Percentiles rank a stretch among this genome's conserved stretches.
Conservation (phyloP, 2,888 invertebrate genomes). For the Papilio gigon region DNA sequence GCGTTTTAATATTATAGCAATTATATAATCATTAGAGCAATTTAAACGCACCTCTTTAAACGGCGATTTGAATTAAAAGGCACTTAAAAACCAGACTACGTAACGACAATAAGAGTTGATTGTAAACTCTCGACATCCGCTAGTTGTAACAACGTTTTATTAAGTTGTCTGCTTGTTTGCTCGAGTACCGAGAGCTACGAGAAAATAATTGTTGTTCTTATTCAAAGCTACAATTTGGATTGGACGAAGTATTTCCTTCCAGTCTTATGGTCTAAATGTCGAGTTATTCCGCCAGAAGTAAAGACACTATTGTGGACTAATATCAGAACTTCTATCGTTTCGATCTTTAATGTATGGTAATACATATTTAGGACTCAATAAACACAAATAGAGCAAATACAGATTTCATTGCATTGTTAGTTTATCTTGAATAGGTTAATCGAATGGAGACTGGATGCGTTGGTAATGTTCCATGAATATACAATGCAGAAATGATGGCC, state of each 20-base stretch:
- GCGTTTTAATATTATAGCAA: slow-evolving; percentile 5
- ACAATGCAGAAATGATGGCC: slow-evolving; percentile 39
- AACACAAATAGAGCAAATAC: not conserved
- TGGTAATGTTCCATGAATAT: slow-evolving; percentile 49
- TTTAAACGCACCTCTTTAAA: slow-evolving; percentile 19
- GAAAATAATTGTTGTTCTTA: not conserved
- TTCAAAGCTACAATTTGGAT: not conserved
- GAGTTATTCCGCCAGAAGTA: not conserved
- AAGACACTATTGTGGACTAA: not conserved
- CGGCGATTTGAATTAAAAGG: slow-evolving; percentile 18
- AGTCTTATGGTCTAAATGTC: not conserved
- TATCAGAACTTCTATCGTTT: not conserved
- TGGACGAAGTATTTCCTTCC: not conserved
- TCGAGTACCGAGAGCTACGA: slow-evolving; percentile 11
- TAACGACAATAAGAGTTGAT: slow-evolving; percentile 21
- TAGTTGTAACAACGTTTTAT: slow-evolving; percentile 15
- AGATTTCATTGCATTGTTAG: not conserved
- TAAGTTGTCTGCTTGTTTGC: slow-evolving; percentile 31
- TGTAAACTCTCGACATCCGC: slow-evolving; percentile 22
- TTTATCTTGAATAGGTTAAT: slow-evolving; percentile 9
- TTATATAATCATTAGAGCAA: slow-evolving; percentile 19
- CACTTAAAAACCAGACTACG: slow-evolving; percentile 23
- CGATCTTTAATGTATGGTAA: too few species aligned
- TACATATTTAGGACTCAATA: not conserved
- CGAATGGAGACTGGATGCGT: slow-evolving; percentile 34